These are phyloP conservation scores for Clupea harengus DNA, from an alignment of 2,113 vertebrate genomes.

Conservation along the genomic window DNA sequence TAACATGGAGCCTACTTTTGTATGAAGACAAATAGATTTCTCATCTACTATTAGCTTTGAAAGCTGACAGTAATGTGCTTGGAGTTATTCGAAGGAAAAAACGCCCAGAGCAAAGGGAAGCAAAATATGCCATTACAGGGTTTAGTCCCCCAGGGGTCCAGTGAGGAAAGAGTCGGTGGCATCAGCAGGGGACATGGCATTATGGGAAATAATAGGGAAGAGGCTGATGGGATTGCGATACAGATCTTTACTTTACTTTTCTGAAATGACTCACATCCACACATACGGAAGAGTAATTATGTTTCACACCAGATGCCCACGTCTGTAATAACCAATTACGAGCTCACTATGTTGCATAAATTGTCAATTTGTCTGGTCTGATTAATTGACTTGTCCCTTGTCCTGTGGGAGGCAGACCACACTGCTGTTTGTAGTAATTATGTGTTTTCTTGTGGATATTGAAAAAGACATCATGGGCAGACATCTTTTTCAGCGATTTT, in stretches of 20 bases:
- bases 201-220: background rate
- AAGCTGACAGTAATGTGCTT: background rate
- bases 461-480: background rate
- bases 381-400: background rate
- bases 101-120: background rate
- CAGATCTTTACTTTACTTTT: background rate
- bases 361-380: conserved; percentile 14
- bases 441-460: background rate
- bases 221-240: background rate
- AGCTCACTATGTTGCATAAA: background rate
- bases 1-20: background rate
- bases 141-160: background rate
- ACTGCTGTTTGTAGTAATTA: background rate
- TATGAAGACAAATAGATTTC: background rate
- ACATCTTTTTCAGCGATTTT: background rate
- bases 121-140: background rate
- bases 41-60: background rate
- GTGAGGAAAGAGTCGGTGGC: background rate
- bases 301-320: conserved; percentile 3
- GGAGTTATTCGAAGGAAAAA: background rate
- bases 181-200: background rate
- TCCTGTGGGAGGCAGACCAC: background rate
- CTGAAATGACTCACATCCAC: background rate
- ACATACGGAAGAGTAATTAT: conserved; percentile 1
- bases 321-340: background rate